A percentile compares a stretch with the other conserved stretches of the same genome.
These are phyloP conservation scores for Centrocercus urophasianus DNA, from an alignment of 2,113 vertebrate species.

Conservation along the genomic window DNA sequence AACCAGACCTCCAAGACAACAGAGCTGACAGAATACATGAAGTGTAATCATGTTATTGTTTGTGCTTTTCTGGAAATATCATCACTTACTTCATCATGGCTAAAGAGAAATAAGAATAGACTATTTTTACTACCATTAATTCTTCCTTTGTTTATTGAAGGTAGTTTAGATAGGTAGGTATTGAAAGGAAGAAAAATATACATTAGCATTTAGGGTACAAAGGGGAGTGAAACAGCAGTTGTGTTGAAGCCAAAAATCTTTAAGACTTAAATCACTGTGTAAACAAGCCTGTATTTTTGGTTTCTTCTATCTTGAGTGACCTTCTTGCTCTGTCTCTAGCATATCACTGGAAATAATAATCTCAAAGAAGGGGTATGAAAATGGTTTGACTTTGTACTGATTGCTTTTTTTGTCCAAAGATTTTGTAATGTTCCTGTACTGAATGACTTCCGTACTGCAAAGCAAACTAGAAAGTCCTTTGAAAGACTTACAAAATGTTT, in stretches of 20 bases:
- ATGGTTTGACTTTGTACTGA: not conserved
- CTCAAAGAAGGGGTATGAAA: not conserved
- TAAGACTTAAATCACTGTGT: not conserved
- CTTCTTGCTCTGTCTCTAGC: not conserved
- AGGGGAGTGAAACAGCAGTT: not conserved
- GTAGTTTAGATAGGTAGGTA: not conserved
- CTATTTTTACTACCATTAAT: not conserved
- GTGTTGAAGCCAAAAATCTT: not conserved
- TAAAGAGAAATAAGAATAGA: not conserved
- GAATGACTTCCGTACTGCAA: not conserved
- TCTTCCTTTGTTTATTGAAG: not conserved
- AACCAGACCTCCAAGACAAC: not conserved
- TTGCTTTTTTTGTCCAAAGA: not conserved
- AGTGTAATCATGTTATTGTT: not conserved
- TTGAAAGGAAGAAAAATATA: not conserved
- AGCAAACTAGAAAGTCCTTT: not conserved
- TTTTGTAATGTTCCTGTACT: not conserved
- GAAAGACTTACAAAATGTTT: not conserved
- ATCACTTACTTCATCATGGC: not conserved
- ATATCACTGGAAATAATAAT: not conserved
- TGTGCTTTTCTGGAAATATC: not conserved
- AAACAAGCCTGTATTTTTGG: not conserved
- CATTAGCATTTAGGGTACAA: not conserved
- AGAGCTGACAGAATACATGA: not conserved
- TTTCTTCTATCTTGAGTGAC: not conserved